Evolutionary conservation across 2,888 invertebrate species (phyloP), one percentile per base, ranked within the genome.

Genomic region (Germaria angustata): DNA sequence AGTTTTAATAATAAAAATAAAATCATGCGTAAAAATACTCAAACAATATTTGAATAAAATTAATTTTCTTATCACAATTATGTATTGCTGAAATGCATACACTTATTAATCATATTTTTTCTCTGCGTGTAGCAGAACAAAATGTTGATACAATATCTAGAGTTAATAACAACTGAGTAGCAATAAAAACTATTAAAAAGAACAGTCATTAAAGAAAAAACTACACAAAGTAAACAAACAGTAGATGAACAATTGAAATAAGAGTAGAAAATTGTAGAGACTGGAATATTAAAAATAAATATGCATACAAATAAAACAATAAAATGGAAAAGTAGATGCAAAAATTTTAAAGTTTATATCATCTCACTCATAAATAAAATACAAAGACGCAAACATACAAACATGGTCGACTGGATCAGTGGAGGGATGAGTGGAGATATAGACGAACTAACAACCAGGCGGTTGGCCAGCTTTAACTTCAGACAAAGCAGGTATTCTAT

Each of bases 191-290:
- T 24, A 22, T 34, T 59, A 57, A 77, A 55, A 69, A 28, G n/a
- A 55, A 55, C 9, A 66, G 20, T 15, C 17, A 66, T 46, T 46
- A 69, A 69, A 28, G 44, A 69, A 69, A 69, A 59, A 69, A 68
- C 34, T 68, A 69, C 44, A 66, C 53, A 63, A 63, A 71, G 55
- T 63, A 78, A 46, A 77, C 61, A 77, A 77, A 77, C 61, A 69
- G 28, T 46, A 69, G 66, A 39, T 22, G 3, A 41, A 63, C 73
- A 75, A 75, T 65, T 65, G 55, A 53, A 77, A 69, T 24, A 39
- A 68, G 55, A 46, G 13, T 53, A 46, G 13, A 49, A 49, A 69
- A 57, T 20, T 24, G n/a, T 32, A 36, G 11, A n/a, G 49, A 57
- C 66, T 55, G 11, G 24, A 36, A 36, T 44, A 53, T 24, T 53